Conservation (phyloP, 2,888 invertebrate genomes). For the Rhamnusium bicolor region DNA sequence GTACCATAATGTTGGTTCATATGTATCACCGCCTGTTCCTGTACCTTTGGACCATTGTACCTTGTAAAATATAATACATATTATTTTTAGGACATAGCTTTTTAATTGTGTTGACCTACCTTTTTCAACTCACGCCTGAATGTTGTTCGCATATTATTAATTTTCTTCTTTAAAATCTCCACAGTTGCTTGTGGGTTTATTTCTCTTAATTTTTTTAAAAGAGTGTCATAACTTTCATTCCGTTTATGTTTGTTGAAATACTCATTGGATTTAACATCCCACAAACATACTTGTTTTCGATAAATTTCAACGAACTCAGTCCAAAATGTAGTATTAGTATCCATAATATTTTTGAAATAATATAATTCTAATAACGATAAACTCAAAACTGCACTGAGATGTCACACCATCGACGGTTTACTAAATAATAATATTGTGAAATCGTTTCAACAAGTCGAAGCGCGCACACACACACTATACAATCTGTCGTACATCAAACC, state of each 20-base stretch:
- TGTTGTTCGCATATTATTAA: too few relatives aligned
- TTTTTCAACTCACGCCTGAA: too few relatives aligned
- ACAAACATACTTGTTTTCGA: neutral
- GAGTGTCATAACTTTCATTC: neutral
- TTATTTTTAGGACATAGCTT: too few relatives aligned
- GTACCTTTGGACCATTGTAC: too few relatives aligned
- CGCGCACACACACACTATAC: neutral
- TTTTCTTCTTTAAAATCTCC: too few relatives aligned
- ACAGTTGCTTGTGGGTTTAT: neutral
- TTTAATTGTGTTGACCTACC: too few relatives aligned
- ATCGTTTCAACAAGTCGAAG: constrained; percentile 11
- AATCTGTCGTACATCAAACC: constrained; percentile 24
- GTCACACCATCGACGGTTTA: too few relatives aligned
- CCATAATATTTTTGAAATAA: neutral
- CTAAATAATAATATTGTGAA: neutral
- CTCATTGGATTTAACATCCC: neutral
- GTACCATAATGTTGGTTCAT: too few relatives aligned
- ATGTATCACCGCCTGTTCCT: too few relatives aligned
- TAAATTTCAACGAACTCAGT: neutral
- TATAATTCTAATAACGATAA: too few relatives aligned
- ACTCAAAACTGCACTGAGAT: neutral
- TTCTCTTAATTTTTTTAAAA: neutral
- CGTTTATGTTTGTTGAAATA: neutral
- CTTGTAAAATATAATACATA: too few relatives aligned
- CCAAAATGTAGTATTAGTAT: neutral